A percentile compares a stretch with the other conserved stretches of the same genome.
Evolutionary conservation across 1,140 invertebrate genomes (phyloP).

Genomic region (Gryllus bimaculatus): DNA sequence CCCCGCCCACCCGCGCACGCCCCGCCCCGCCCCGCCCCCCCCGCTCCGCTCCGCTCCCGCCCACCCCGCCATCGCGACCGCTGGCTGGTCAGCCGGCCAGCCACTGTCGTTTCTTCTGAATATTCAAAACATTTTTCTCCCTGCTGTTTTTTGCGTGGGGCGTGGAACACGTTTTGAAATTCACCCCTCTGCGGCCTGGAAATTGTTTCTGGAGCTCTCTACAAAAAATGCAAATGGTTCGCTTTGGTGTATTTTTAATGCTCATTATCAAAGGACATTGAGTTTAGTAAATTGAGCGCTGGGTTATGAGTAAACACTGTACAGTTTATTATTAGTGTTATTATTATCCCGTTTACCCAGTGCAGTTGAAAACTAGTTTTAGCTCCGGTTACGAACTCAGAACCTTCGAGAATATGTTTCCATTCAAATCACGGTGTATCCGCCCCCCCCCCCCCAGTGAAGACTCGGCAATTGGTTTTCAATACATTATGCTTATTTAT

Average conservation of each 20-base stretch:
- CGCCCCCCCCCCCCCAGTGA: no score
- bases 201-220: slow-evolving; percentile 4
- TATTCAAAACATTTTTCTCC: slow-evolving; percentile 5
- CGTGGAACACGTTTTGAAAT: slow-evolving; percentile 4
- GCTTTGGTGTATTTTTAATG: slow-evolving; percentile 5
- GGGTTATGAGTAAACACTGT: not conserved
- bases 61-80: no score
- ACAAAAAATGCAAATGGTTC: slow-evolving; percentile 1
- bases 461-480: no score
- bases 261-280: slow-evolving; percentile 4
- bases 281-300: not conserved
- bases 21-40: no score
- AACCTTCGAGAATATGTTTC: no score
- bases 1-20: no score
- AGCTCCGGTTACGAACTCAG: no score
- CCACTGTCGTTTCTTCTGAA: not conserved
- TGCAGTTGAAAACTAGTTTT: not conserved
- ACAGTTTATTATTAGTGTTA: not conserved
- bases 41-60: no score
- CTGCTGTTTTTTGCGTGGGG: not conserved
- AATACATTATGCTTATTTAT: no score
- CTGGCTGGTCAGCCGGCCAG: no score
- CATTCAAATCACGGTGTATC: no score
- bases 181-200: not conserved
- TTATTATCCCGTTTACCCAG: not conserved